A percentile compares a stretch with the other conserved stretches of the same genome.
phyloP scores from a whole-genome alignment of 2,888 invertebrate species.

The Hirtodrosophila duncani region DNA sequence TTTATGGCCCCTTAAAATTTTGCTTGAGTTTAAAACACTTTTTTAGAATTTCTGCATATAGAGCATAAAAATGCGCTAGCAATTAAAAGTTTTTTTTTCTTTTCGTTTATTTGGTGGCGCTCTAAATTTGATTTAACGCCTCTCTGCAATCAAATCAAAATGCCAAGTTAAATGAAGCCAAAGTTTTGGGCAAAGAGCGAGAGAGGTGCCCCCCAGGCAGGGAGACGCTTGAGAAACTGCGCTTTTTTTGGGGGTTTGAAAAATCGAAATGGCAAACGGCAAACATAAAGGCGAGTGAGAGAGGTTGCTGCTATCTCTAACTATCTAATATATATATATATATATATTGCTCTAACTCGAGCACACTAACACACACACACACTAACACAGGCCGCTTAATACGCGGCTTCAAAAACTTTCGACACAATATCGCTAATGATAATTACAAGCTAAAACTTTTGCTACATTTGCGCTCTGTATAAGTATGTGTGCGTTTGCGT shows the following conservation, averaged over 20 bases:
- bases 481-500: conserved; percentile 23
- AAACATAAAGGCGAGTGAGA: too few species aligned
- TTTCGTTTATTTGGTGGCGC: conserved; percentile 30
- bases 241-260: conserved; percentile 24
- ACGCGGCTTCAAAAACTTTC: conserved; percentile 67
- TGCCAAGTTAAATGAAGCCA: conserved; percentile 53
- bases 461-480: conserved; percentile 38
- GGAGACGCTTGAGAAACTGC: too few species aligned
- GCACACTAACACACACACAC: conserved; percentile 1
- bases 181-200: too few species aligned
- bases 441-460: conserved; percentile 69
- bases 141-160: conserved; percentile 55
- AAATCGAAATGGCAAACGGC: too few species aligned
- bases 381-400: conserved; percentile 38
- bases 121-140: conserved; percentile 61
- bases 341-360: not conserved
- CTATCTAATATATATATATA: too few species aligned
- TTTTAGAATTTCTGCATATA: conserved; percentile 11
- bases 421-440: conserved; percentile 73
- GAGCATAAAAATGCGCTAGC: conserved; percentile 15
- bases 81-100: conserved; percentile 53
- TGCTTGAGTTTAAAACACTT: conserved; percentile 8
- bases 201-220: too few species aligned
- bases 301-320: too few species aligned
- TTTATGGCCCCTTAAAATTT: not conserved